Percentiles rank a stretch among this genome's conserved stretches.
Conservation (phyloP, 1,140 invertebrate genomes). For the Temnothorax nylanderi region DNA sequence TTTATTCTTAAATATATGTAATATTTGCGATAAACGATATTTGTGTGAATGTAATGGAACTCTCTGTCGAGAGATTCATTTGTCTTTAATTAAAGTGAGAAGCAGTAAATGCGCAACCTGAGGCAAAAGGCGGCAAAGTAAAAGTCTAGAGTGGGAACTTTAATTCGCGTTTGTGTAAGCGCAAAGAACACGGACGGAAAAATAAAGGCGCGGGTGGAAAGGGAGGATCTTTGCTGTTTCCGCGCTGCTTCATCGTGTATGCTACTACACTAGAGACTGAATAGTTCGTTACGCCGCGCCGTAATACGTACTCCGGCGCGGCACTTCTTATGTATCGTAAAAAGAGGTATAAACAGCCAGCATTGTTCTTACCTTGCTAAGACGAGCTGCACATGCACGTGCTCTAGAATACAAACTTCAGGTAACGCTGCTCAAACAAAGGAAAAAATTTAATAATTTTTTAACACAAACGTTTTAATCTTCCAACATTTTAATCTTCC, state of each 20-base stretch:
- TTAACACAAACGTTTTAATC: not conserved
- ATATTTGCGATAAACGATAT: not conserved
- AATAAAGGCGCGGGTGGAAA: not conserved
- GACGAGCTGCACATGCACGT: not conserved
- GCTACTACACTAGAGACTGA: not conserved
- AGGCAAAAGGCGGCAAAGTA: not conserved
- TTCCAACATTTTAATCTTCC: not conserved
- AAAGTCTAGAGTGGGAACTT: not conserved
- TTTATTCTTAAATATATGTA: not conserved
- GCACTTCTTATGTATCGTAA: conserved; percentile 19
- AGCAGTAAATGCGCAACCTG: not conserved
- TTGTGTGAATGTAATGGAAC: not conserved
- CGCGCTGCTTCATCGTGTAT: conserved; percentile 16
- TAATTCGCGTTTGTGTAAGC: conserved; percentile 16
- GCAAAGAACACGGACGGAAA: conserved; percentile 11
- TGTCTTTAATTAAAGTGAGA: conserved; percentile 51
- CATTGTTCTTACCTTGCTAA: not conserved
- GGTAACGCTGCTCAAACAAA: not conserved
- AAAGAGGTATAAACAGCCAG: conserved; percentile 21
- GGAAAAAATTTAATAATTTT: not conserved
- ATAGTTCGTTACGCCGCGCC: conserved; percentile 41
- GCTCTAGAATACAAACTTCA: not conserved
- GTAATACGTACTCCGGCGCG: conserved; percentile 38
- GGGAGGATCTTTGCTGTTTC: not conserved
- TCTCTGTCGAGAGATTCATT: not conserved